A percentile compares a stretch with the other conserved stretches of the same genome.
phyloP scores from a whole-genome alignment of 2,797 vertebrate species.

The Brachymystax lenok region DNA sequence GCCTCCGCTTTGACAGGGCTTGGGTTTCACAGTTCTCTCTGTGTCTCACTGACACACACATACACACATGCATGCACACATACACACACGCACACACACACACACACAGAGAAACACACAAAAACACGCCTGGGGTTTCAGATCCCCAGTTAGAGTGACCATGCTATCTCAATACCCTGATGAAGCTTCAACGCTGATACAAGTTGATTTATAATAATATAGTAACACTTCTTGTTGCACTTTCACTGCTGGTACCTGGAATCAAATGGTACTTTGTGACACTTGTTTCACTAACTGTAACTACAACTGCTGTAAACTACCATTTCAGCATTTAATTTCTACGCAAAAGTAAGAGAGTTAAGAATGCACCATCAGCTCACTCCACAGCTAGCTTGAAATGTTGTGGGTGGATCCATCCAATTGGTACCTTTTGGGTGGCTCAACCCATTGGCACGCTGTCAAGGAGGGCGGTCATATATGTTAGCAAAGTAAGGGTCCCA shows the following conservation, averaged over 20 bases:
- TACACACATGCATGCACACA: conserved; percentile 17
- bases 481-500: too few relatives aligned
- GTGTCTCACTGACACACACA: neutral
- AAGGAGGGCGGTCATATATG: too few relatives aligned
- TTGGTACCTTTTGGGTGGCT: too few relatives aligned
- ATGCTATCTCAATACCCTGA: conserved; percentile 30
- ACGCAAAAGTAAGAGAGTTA: too few relatives aligned
- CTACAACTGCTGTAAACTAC: too few relatives aligned
- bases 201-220: neutral
- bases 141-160: conserved; percentile 49
- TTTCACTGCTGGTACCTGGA: too few relatives aligned
- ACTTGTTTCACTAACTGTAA: neutral
- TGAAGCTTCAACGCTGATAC: conserved; percentile 28
- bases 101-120: neutral
- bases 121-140: conserved; percentile 52
- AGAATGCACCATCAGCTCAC: too few relatives aligned
- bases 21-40: conserved; percentile 5
- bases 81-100: neutral
- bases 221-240: neutral
- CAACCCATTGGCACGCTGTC: too few relatives aligned
- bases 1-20: conserved; percentile 10
- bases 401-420: too few relatives aligned
- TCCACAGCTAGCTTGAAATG: too few relatives aligned
- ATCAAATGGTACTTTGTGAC: neutral
- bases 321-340: too few relatives aligned